Base-by-base conservation (phyloP, 2,113 vertebrate species). In the Damaliscus lunatus region DNA sequence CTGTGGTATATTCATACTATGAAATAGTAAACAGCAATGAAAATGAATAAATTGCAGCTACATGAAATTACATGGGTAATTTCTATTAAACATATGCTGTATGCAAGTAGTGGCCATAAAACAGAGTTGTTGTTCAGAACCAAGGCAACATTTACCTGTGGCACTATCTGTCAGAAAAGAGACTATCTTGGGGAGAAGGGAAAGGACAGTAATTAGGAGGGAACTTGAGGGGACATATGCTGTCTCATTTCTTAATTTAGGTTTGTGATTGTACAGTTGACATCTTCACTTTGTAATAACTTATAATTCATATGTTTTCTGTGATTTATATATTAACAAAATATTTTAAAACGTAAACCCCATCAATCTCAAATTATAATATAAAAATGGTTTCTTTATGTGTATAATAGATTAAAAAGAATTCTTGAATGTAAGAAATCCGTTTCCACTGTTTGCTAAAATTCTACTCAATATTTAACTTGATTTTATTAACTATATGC, bases 401-500 rank as follows among this genome's bases (percentile, higher is more conserved):
- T 46, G 19, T 43, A 78, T 57, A 48, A 90, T 14, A 48, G 31
- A 74, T 91, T 55, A n/a, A 91, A 85, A 91, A 84, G 71, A 67
- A 25, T 95, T 71, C 17, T 50, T 29, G 17, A 93, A 95, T 31
- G 60, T 53, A 67, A 94, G 81, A 55, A 31, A 33, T 71, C 52
- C 9, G 21, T 57, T 90, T 64, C 40, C 31, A 67, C 29, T 77
- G 7, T 84, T 89, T 96, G 40, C 40, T 93, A 83, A 95, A 74
- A 64, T 82, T 95, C 48, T 57, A 93, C 40, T 96, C 62, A 64
- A 57, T 92, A 93, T 52, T 89, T 87, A 93, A 33, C 83, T 64
- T 60, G 46, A n/a, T 93, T 82, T 92, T 86, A 78, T 90, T 92
- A 95, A 50, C 74, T 86, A 95, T 29, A 90, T 91, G 29, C 46